Evolutionary conservation across 2,888 invertebrate species (phyloP).

Genomic region (Ferrisia virgata): DNA sequence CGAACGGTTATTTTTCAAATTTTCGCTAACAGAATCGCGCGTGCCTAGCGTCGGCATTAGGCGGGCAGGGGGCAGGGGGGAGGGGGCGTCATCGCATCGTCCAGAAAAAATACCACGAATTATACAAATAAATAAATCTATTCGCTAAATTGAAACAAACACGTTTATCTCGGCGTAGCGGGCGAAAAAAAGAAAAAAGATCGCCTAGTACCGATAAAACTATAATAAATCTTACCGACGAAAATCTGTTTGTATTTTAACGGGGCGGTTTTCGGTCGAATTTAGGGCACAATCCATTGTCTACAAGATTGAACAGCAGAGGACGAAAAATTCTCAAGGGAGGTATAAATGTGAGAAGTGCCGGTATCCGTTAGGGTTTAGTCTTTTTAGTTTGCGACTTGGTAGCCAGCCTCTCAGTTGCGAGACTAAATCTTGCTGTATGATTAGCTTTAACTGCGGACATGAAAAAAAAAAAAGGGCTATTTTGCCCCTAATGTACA

Average conservation of each 20-base stretch:
- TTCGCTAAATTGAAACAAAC: slow-evolving; percentile 24
- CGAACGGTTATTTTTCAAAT: background rate
- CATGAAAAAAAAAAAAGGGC: slow-evolving; percentile 34
- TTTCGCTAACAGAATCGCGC: too few relatives aligned
- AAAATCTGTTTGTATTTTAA: slow-evolving; percentile 39
- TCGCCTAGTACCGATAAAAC: background rate
- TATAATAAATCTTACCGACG: slow-evolving; percentile 40
- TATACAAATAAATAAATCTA: slow-evolving; percentile 31
- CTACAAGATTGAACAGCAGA: slow-evolving; percentile 43
- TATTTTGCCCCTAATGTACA: slow-evolving; percentile 33
- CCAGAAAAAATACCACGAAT: background rate
- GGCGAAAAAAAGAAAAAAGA: background rate
- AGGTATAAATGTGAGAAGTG: slow-evolving; percentile 47
- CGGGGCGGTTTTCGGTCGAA: slow-evolving; percentile 35
- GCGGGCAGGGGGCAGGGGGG: too few relatives aligned
- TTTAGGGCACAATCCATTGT: slow-evolving; percentile 38
- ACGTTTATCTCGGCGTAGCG: slow-evolving; percentile 40
- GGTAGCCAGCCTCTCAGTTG: background rate
- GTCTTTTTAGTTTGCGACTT: slow-evolving; percentile 12
- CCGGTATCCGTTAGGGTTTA: slow-evolving; percentile 26
- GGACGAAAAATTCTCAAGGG: slow-evolving; percentile 45
- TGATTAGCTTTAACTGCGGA: slow-evolving; percentile 46
- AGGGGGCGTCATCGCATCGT: too few relatives aligned
- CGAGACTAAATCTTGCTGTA: slow-evolving; percentile 41
- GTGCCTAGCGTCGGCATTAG: too few relatives aligned